Base-by-base conservation (phyloP, 2,888 invertebrate species). In the Melikaiella ostensackeni region DNA sequence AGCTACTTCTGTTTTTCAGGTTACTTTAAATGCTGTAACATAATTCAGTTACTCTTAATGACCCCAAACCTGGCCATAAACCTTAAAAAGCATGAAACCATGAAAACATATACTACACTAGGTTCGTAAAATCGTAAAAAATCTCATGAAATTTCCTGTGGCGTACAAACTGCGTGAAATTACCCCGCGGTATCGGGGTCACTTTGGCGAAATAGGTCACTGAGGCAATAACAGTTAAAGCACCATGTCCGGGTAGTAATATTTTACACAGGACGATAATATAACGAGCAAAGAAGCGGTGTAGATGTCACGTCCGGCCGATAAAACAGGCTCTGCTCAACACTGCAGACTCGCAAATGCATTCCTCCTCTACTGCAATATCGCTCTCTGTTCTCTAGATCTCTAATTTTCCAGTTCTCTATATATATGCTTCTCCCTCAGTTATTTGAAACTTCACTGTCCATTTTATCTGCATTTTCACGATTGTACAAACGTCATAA, bases 231-330 rank as follows among this genome's bases (percentile, higher is more conserved):
- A 79, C 78, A 81, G 81, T 79, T 78, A 59, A 62, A 79, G 81
- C 78, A 79, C 77, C 78, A 78, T 79, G 79, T 78, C 75, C 79
- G 77, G 78, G 77, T 79, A 77, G 79, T 79, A 79, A 81, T 81
- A 81, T 79, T 70, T 70, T 70, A 70, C 70, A 70, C 50, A n/a
- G 70, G 70, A 66, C 46, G 42, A 46, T 70, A 70, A 70, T 50
- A 50, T 30, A 70, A 70, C 30, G 50, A 42, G 66, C 46, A 70
- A 70, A 50, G 46, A 70, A 70, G 30, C 66, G 27, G 46, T 66
- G 66, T 66, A 66, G 46, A 66, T 46, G 66, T 66, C 66, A 66
- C 66, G 66, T 66, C 27, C 66, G 19, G 46, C 42, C 66, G 42
- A 66, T 66, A 66, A 66, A 66, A 66, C 66, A 27, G 27, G n/a